These are phyloP conservation scores for Kryptolebias ocellatus DNA, from an alignment of 2,797 vertebrate species.

Conservation along the genomic window DNA sequence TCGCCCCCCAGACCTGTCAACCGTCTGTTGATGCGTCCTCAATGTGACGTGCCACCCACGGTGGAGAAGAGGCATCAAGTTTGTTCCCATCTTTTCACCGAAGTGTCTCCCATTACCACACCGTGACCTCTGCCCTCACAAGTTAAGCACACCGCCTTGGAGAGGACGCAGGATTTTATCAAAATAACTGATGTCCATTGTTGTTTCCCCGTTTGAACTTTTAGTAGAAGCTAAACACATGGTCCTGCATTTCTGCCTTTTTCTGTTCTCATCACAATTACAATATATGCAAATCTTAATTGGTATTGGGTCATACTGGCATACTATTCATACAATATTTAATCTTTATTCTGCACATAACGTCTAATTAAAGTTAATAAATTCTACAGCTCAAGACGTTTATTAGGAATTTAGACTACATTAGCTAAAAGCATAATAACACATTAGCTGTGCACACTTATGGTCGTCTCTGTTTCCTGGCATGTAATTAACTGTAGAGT, in stretches of 20 bases:
- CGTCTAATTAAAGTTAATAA: slow-evolving; percentile 13
- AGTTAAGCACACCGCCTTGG: slow-evolving; percentile 45
- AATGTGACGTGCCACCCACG: slow-evolving; percentile 58
- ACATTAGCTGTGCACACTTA: slow-evolving; percentile 35
- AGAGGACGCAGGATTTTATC: slow-evolving; percentile 46
- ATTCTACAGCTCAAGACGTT: not conserved
- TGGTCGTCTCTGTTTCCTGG: slow-evolving; percentile 50
- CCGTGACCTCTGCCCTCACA: slow-evolving; percentile 42
- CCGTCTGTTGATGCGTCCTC: slow-evolving; percentile 53
- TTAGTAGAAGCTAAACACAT: not conserved
- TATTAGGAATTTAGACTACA: slow-evolving; percentile 14
- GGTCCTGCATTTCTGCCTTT: slow-evolving; percentile 4
- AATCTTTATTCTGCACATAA: slow-evolving; percentile 17
- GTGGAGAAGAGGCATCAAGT: slow-evolving; percentile 41
- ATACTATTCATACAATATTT: slow-evolving; percentile 13
- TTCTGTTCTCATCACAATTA: slow-evolving; percentile 19
- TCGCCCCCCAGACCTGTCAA: slow-evolving; percentile 63
- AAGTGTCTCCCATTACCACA: slow-evolving; percentile 6
- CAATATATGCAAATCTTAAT: slow-evolving; percentile 22
- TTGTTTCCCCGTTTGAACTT: not conserved
- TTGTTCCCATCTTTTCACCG: slow-evolving; percentile 33
- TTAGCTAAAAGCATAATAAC: slow-evolving; percentile 38
- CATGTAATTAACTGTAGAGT: slow-evolving; percentile 63
- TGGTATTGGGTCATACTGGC: slow-evolving; percentile 1
- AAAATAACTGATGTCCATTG: slow-evolving; percentile 32